Evolutionary conservation across 1,140 invertebrate genomes (phyloP).

Genomic region (Camponotus pennsylvanicus): DNA sequence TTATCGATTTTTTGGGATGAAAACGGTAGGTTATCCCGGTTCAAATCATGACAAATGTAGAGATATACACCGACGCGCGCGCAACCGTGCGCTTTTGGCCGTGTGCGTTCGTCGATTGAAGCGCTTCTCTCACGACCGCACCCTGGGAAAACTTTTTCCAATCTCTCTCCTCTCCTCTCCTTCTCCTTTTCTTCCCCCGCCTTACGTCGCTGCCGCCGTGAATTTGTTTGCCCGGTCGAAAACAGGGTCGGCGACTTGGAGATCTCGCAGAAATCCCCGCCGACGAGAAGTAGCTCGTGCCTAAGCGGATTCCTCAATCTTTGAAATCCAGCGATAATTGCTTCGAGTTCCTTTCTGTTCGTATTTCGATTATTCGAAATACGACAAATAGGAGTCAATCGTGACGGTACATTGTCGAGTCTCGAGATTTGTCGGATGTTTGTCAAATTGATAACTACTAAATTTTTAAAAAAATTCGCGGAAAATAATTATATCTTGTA

Average conservation of each 20-base stretch:
- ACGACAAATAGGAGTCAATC: background rate
- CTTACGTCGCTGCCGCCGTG: background rate
- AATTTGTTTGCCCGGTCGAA: conserved; percentile 38
- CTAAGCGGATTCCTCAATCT: conserved; percentile 18
- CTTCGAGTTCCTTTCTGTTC: background rate
- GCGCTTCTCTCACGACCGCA: conserved; percentile 35
- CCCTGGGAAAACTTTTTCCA: conserved; percentile 67
- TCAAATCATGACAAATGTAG: conserved; percentile 75
- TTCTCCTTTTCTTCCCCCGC: too few relatives aligned
- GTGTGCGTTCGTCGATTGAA: background rate
- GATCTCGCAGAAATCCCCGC: background rate
- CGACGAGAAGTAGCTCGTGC: background rate
- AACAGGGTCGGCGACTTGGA: conserved; percentile 34
- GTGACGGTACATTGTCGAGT: too few relatives aligned
- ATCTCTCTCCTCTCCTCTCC: background rate
- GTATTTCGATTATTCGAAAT: background rate
- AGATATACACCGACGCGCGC: conserved; percentile 24
- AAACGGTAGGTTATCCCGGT: conserved; percentile 70
- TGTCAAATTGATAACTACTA: background rate
- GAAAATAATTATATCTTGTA: background rate
- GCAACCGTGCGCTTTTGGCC: background rate
- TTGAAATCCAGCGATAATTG: conserved; percentile 25
- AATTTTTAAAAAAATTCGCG: background rate
- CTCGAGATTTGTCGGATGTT: background rate
- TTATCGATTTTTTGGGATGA: conserved; percentile 74